Percentiles rank a stretch among this genome's conserved stretches.
Evolutionary conservation across 2,888 invertebrate genomes (phyloP).

Genomic region (Sesamia inferens): DNA sequence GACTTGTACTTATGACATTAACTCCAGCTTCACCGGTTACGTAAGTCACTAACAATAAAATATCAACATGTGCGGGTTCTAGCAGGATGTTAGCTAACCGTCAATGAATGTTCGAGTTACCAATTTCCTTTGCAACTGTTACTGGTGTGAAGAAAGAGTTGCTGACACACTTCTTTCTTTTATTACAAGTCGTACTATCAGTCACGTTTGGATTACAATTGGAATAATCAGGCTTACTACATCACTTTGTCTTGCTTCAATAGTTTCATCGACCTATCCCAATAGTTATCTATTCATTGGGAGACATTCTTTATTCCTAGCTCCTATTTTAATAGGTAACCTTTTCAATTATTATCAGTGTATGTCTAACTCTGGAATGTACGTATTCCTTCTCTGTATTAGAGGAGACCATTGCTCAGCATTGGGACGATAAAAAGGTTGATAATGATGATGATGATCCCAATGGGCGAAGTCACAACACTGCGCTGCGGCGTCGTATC

Average conservation of each 20-base stretch:
- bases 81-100: constrained; percentile 55
- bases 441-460: too few species aligned
- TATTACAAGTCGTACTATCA: constrained; percentile 20
- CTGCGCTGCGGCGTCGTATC: too few species aligned
- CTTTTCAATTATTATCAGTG: constrained; percentile 18
- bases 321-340: constrained; percentile 24
- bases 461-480: too few species aligned
- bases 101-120: constrained; percentile 32
- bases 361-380: constrained; percentile 25
- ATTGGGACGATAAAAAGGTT: too few species aligned
- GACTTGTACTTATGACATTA: constrained; percentile 43
- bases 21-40: constrained; percentile 32
- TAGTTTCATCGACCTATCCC: too few species aligned
- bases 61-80: constrained; percentile 42
- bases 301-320: constrained; percentile 2
- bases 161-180: constrained; percentile 42
- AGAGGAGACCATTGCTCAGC: too few species aligned
- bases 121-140: constrained; percentile 53
- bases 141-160: constrained; percentile 19
- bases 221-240: constrained; percentile 2
- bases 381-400: neutral
- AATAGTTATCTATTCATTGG: constrained; percentile 28
- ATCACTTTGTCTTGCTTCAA: neutral
- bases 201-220: constrained; percentile 32
- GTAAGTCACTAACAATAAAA: constrained; percentile 47